phyloP scores from a whole-genome alignment of 2,888 invertebrate species.

The Esperia sulphurella region DNA sequence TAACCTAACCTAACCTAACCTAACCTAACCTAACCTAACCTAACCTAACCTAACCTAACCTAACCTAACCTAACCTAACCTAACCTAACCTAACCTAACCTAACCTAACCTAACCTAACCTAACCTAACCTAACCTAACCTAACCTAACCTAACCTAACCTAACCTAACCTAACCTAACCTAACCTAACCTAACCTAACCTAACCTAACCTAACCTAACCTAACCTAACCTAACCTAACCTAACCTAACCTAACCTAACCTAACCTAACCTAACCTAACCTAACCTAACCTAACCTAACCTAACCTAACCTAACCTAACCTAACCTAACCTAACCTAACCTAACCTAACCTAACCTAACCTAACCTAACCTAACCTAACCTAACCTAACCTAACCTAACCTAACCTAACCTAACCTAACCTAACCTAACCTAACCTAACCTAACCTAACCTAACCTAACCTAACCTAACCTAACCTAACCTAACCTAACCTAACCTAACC shows the following conservation, averaged over 20 bases:
- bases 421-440: too few relatives aligned
- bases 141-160: constrained; percentile 14
- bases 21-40: constrained; percentile 10
- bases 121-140: constrained; percentile 14
- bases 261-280: constrained; percentile 11
- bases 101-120: constrained; percentile 11
- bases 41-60: constrained; percentile 9
- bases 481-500: too few relatives aligned
- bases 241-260: constrained; percentile 9
- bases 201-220: constrained; percentile 11
- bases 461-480: too few relatives aligned
- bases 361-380: too few relatives aligned
- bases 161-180: constrained; percentile 10
- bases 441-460: too few relatives aligned
- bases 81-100: constrained; percentile 7
- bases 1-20: constrained; percentile 13
- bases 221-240: constrained; percentile 11
- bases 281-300: constrained; percentile 20
- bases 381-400: too few relatives aligned
- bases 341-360: too few relatives aligned
- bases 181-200: constrained; percentile 11
- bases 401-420: too few relatives aligned
- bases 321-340: too few relatives aligned
- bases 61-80: constrained; percentile 8
- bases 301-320: constrained; percentile 19